Base-by-base conservation (phyloP, 2,888 invertebrate genomes). In the Acanthosepion lycidas region DNA sequence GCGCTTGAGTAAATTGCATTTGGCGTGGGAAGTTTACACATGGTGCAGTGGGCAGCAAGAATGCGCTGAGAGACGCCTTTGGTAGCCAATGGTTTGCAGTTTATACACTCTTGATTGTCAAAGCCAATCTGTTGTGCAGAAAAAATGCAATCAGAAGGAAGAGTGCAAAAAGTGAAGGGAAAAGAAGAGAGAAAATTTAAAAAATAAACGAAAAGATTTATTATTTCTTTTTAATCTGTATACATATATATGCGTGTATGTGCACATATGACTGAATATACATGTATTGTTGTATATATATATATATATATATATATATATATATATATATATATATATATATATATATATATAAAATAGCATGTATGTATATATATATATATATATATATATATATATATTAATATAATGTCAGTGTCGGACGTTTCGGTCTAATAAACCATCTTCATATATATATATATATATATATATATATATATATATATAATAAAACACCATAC, bases 31-130 rank as follows among this genome's bases (percentile, higher is more conserved):
- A 78, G 78, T 78, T 78, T n/a, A 23, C 78, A 78, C n/a, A 78
- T 78, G 78, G 78, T 78, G 78, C 78, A 78, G 15, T 78, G 78
- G 78, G n/a, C 78, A 78, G 78, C 78, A 78, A 78, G 78, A 78
- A 78, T 78, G 78, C n/a, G 33, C 78, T 78, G 78, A 78, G 78
- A 78, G 78, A 78, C 23, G 78, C n/a, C n/a, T 78, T 78, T 78
- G n/a, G n/a, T 78, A 33, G 78, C 78, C 78, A 78, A 78, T 78
- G 78, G 78, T 78, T n/a, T 78, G 33, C n/a, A 33, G 78, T n/a
- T 78, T n/a, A 78, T 78, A n/a, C 78, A 78, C 78, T 78, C n/a
- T 78, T 78, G n/a, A 78, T 78, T 78, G 78, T 78, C 78, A 78
- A 78, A 78, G 78, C 15, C 78, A 78, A 78, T 78, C 78, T n/a